Evolutionary conservation across 1,140 invertebrate genomes (phyloP).

Genomic region (Drosophila prosaltans): DNA sequence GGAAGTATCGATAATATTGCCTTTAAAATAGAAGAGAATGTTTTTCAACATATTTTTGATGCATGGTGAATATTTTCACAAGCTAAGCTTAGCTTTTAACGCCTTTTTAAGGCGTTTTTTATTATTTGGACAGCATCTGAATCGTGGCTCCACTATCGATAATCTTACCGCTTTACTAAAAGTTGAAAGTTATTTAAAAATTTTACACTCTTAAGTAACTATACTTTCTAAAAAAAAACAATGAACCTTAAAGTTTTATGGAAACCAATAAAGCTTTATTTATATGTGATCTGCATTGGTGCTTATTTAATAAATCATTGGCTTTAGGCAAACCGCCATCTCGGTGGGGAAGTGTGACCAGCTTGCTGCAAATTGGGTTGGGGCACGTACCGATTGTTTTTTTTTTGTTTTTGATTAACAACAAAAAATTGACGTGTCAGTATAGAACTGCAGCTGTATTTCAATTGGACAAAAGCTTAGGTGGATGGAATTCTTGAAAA

Average conservation of each 20-base stretch:
- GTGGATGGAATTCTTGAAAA: conserved; percentile 93
- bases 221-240: too few species aligned
- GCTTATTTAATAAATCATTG: not conserved
- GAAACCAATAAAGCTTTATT: too few species aligned
- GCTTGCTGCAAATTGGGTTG: not conserved
- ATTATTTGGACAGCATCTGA: not conserved
- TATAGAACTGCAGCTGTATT: conserved; percentile 1
- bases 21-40: too few species aligned
- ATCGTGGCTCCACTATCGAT: not conserved
- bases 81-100: too few species aligned
- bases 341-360: not conserved
- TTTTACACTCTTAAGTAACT: not conserved
- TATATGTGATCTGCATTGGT: too few species aligned
- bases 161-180: not conserved
- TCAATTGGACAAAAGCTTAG: conserved; percentile 4
- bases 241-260: too few species aligned
- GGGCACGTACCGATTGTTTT: conserved; percentile 8
- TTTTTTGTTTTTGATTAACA: conserved; percentile 14
- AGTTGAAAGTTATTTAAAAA: not conserved
- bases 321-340: not conserved
- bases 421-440: conserved; percentile 57
- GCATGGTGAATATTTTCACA: too few species aligned
- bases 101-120: too few species aligned
- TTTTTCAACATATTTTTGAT: not conserved
- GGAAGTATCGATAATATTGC: not conserved